Evolutionary conservation across 2,113 vertebrate genomes (phyloP).

Genomic region (Nerophis lumbriciformis): DNA sequence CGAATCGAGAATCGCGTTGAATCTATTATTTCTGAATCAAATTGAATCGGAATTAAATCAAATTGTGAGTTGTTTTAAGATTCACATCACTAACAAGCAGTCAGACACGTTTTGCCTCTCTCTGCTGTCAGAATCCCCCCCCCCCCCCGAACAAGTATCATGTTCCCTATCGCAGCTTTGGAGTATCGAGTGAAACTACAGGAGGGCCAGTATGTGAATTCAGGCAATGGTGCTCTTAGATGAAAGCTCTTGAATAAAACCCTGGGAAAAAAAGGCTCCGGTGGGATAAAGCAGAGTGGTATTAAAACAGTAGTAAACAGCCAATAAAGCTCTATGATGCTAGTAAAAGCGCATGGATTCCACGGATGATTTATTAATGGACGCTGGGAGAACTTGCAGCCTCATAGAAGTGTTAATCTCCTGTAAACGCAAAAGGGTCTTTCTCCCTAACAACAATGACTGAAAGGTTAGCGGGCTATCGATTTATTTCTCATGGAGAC

Average conservation of each 20-base stretch:
- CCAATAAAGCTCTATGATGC: constrained; percentile 1
- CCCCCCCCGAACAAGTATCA: too few species aligned
- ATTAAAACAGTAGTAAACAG: constrained; percentile 1
- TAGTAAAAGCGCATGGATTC: constrained; percentile 9
- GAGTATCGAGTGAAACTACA: too few species aligned
- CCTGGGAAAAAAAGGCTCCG: neutral
- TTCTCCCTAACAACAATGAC: constrained; percentile 28
- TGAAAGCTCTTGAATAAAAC: constrained; percentile 11
- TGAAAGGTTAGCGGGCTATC: constrained; percentile 53
- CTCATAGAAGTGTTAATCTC: constrained; percentile 13
- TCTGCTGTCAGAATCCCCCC: too few species aligned
- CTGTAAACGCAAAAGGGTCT: constrained; percentile 10
- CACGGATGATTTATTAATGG: constrained; percentile 33
- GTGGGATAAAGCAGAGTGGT: neutral
- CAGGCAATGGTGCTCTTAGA: neutral
- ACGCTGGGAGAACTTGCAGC: neutral
- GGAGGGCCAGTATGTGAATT: too few species aligned
- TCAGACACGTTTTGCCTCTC: too few species aligned
- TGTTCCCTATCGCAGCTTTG: too few species aligned
- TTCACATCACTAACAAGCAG: too few species aligned
- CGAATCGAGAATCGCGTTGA: too few species aligned
- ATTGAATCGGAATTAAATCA: too few species aligned
- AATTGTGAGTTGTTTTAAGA: too few species aligned
- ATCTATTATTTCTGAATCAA: too few species aligned
- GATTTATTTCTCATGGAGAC: constrained; percentile 60